Conservation (phyloP, 2,888 invertebrate species). For the Choreutis nemorana region DNA sequence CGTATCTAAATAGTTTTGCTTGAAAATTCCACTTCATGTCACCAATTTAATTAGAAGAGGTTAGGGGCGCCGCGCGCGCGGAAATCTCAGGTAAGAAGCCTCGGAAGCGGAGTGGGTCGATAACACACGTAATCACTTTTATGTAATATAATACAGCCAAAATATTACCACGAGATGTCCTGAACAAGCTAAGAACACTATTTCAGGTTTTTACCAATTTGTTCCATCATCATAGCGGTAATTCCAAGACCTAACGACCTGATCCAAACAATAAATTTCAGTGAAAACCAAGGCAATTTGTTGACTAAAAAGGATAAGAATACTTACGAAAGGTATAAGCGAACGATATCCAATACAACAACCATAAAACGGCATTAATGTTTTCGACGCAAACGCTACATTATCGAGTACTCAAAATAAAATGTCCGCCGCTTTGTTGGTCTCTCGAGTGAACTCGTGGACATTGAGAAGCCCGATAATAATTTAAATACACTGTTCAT, state of each 20-base stretch:
- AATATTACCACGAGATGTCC: constrained; percentile 32
- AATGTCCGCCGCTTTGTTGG: constrained; percentile 69
- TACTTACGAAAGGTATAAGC: constrained; percentile 66
- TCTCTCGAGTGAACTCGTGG: constrained; percentile 66
- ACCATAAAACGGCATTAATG: constrained; percentile 65
- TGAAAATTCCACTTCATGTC: constrained; percentile 18
- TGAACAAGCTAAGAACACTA: no score
- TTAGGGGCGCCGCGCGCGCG: constrained; percentile 64
- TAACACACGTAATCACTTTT: constrained; percentile 31
- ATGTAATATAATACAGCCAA: constrained; percentile 22
- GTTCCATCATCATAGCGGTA: constrained; percentile 46
- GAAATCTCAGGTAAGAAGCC: constrained; percentile 51
- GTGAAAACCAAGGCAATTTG: no score
- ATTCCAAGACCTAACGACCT: constrained; percentile 40
- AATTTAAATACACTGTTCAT: constrained; percentile 42
- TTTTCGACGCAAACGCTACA: constrained; percentile 65
- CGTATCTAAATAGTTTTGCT: neutral
- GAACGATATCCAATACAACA: constrained; percentile 57
- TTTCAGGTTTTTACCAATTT: constrained; percentile 51
- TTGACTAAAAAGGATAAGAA: constrained; percentile 23
- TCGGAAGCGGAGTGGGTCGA: constrained; percentile 55
- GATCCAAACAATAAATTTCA: no score
- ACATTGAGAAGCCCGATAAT: constrained; percentile 62
- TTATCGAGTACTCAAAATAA: constrained; percentile 68
- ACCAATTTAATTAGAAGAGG: constrained; percentile 62